Base-by-base conservation (phyloP, 2,797 vertebrate genomes). In the Coluber constrictor region DNA sequence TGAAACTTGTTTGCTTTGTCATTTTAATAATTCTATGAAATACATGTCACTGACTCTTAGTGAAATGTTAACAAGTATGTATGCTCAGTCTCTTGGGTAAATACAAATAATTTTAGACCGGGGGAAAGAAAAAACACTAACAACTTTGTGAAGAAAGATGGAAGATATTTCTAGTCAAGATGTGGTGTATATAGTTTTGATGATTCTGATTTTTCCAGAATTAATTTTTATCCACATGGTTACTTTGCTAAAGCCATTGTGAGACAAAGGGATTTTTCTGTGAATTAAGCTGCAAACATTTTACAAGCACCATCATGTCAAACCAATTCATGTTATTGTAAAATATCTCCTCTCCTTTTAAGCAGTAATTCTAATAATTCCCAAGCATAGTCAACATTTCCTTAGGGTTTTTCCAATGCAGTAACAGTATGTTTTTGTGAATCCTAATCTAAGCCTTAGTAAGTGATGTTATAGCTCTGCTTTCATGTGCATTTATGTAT, bases 201-300 rank as follows among this genome's bases (percentile, higher is more conserved):
- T 91, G 94, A 93, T 60, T 91, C 5, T 70, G 90, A 16, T 90
- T 93, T 83, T 93, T 89, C 87, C 90, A 79, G 88, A 91, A 6
- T 86, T 18, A 92, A 4, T 83, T 95, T 93, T 93, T 57, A 93
- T 91, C 66, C 47, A 87, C 89, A 3, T 90, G 93, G 87, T 83
- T 91, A 1, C 6, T 93, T 55, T 93, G 5, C 86, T 92, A 59
- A 88, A 94, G 94, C 94, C 90, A 94, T 89, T 94, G 93, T 86
- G 92, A 96, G 95, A 93, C 92, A 92, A 83, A 90, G 89, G 93
- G 95, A 86, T 61, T 79, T 94, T 95, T 95, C 93, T 91, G 20
- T 86, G 20, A 90, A 90, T 90, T 93, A 94, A 89, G 93, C 89
- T 90, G 90, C 87, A 94, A 96, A 93, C 90, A 37, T 94, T 83